These are phyloP conservation scores for Phragmatobia fuliginosa DNA, from an alignment of 2,888 invertebrate genomes.

Conservation along the genomic window DNA sequence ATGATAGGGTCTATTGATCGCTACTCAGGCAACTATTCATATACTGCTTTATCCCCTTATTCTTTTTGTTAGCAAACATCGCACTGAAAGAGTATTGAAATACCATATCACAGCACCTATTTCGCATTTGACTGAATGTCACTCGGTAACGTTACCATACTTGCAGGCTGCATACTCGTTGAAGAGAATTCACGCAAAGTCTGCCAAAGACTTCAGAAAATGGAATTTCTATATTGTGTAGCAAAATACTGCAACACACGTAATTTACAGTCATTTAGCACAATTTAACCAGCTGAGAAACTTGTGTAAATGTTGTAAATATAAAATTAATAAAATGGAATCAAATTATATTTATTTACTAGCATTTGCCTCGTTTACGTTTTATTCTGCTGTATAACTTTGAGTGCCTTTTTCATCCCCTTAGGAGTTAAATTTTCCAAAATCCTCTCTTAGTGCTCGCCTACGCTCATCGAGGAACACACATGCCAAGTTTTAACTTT, in stretches of 20 bases:
- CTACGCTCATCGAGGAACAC: too few relatives aligned
- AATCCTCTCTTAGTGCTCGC: too few relatives aligned
- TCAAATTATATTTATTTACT: background rate
- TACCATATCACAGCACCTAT: background rate
- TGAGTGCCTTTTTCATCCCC: too few relatives aligned
- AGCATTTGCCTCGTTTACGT: too few relatives aligned
- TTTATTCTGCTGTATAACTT: too few relatives aligned
- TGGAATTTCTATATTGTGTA: background rate
- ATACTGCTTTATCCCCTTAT: background rate
- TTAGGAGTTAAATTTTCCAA: too few relatives aligned
- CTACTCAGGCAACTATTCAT: background rate
- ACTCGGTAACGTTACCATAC: background rate
- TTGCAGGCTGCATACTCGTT: background rate
- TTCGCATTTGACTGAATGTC: background rate
- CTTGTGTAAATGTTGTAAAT: too few relatives aligned
- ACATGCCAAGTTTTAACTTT: too few relatives aligned
- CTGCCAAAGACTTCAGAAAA: background rate
- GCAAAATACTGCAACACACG: background rate
- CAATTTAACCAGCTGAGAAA: too few relatives aligned
- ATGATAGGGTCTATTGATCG: too few relatives aligned
- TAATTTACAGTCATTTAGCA: background rate
- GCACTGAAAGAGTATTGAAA: background rate
- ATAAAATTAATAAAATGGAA: too few relatives aligned
- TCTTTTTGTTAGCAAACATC: background rate
- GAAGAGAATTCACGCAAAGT: background rate